Evolutionary conservation across 2,113 vertebrate species (phyloP), one percentile per base, ranked within the genome.

Genomic region (Paramormyrops kingsleyae): DNA sequence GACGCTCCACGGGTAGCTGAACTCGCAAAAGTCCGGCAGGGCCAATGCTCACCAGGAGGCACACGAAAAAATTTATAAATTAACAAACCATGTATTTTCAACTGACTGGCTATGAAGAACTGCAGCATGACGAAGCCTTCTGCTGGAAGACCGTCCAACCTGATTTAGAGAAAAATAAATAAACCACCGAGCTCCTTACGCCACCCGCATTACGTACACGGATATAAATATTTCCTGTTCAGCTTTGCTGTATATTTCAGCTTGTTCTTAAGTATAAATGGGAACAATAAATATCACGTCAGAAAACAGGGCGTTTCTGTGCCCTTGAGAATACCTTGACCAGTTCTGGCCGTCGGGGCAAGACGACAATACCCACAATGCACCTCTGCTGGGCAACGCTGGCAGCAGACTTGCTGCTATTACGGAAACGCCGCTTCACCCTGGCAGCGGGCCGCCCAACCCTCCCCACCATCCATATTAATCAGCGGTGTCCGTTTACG

Each of bases 301-400:
- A 44, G 31, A 50, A 62, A 62, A 24, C 35, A 56, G 50, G 77
- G 88, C 52, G 17, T 31, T n/a, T 53, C 77, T 56, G 49, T 56
- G 49, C 44, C 88, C 74, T 83, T 83, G 47, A 83, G 88, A 53
- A 89, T 50, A 89, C 70, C 66, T 35, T 80, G 66, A 89, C 66
- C 88, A 80, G 44, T 70, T 50, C 17, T 89, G 31, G 49, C 21
- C 47, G 15, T 44, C 17, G 42, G 62, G 44, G 62, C 42, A 70
- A 17, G 44, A 83, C 17, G 8, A 53, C n/a, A 83, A 42, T 21
- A 83, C 74, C 70, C 70, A 77, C 49, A 53, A 83, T 83, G 35
- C 44, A 83, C 47, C 74, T 50, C 74, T 80, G 70, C 66, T 50
- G 52, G 49, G 56, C 15, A 4, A 13, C 31, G 9, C 56, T 80